Percentiles rank a stretch among this genome's conserved stretches.
phyloP scores from a whole-genome alignment of 2,888 invertebrate species.

The Dendrolimus pini region DNA sequence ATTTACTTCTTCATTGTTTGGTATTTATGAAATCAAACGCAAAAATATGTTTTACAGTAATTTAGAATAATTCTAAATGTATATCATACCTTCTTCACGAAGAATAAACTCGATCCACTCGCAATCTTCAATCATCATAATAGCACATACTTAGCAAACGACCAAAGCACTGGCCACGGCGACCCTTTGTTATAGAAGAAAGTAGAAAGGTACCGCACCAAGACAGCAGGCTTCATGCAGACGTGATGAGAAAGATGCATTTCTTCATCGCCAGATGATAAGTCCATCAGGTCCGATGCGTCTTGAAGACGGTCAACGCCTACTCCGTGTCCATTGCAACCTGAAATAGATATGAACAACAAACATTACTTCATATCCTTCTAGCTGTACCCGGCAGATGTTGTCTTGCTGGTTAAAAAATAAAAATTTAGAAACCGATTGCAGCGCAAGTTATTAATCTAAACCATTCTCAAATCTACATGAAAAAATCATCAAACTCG shows the following conservation, averaged over 20 bases:
- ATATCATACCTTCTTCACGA: too few species aligned
- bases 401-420: too few species aligned
- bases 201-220: constrained; percentile 23
- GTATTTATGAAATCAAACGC: too few species aligned
- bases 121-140: not conserved
- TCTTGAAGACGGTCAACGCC: constrained; percentile 35
- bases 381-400: too few species aligned
- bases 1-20: too few species aligned
- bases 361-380: not conserved
- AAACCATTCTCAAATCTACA: too few species aligned
- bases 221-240: not conserved
- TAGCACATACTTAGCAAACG: not conserved
- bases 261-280: constrained; percentile 2
- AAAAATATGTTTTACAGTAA: too few species aligned
- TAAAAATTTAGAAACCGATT: too few species aligned
- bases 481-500: too few species aligned
- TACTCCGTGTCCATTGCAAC: constrained; percentile 73
- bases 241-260: constrained; percentile 4
- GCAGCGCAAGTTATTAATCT: too few species aligned
- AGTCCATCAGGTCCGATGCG: constrained; percentile 11
- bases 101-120: too few species aligned
- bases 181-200: constrained; percentile 31
- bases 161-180: constrained; percentile 62
- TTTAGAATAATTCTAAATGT: too few species aligned
- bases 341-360: constrained; percentile 32